phyloP scores from a whole-genome alignment of 2,888 invertebrate genomes.

The Strigamia transsilvanica region DNA sequence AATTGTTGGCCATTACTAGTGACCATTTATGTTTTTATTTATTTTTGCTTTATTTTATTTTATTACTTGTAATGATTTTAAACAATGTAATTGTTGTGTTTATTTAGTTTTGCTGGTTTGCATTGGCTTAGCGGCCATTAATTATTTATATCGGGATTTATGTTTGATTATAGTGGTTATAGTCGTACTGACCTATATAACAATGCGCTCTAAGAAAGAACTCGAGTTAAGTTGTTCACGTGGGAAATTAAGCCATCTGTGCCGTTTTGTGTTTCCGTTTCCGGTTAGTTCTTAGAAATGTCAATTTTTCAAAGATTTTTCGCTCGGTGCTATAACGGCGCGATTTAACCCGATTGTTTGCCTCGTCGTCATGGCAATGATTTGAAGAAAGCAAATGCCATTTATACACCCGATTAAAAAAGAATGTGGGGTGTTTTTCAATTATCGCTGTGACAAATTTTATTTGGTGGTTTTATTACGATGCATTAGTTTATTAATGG shows the following conservation, averaged over 20 bases:
- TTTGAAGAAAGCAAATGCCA: not conserved
- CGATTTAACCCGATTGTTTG: not conserved
- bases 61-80: not conserved
- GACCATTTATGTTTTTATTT: not conserved
- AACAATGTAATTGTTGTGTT: not conserved
- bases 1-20: not conserved
- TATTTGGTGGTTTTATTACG: not conserved
- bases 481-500: no score
- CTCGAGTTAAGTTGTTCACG: not conserved
- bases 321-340: not conserved
- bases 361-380: constrained; percentile 4
- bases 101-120: not conserved
- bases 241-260: not conserved
- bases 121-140: not conserved
- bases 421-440: not conserved
- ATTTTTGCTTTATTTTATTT: not conserved
- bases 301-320: not conserved
- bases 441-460: not conserved
- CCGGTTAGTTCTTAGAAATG: not conserved
- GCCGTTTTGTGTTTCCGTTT: not conserved
- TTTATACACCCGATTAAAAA: not conserved
- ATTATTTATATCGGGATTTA: not conserved
- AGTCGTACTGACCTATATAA: constrained; percentile 33
- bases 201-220: not conserved
- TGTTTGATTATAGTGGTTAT: not conserved